Conservation (phyloP, 2,888 invertebrate species). For the Dolichopus griseipennis region DNA sequence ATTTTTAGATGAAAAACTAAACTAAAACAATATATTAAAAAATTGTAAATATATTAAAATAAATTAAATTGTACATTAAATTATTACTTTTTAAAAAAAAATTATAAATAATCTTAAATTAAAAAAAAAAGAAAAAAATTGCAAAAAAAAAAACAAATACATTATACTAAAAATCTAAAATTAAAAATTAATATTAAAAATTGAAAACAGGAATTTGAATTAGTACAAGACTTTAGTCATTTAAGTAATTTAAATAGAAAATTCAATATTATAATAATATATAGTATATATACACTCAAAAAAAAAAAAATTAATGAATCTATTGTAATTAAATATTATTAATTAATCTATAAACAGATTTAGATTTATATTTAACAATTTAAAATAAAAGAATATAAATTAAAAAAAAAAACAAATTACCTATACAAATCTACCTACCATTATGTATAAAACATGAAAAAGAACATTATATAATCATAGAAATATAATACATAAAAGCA, state of each 20-base stretch:
- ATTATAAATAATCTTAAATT: conserved; percentile 19
- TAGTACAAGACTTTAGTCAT: conserved; percentile 10
- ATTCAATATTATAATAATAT: too few relatives aligned
- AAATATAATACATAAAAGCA: too few relatives aligned
- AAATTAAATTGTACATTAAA: too few relatives aligned
- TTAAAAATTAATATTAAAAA: not conserved
- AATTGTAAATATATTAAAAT: conserved; percentile 20
- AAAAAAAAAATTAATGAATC: not conserved
- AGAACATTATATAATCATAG: too few relatives aligned
- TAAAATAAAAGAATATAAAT: not conserved
- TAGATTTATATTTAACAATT: too few relatives aligned
- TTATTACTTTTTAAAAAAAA: conserved; percentile 11
- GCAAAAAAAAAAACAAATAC: not conserved
- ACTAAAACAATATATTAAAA: conserved; percentile 19
- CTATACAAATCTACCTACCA: too few relatives aligned
- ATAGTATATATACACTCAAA: conserved; percentile 8
- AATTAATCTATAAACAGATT: not conserved
- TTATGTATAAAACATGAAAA: too few relatives aligned
- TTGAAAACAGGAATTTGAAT: conserved; percentile 10
- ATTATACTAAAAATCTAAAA: too few relatives aligned
- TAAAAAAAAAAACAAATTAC: too few relatives aligned
- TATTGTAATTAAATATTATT: not conserved
- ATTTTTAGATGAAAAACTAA: conserved; percentile 22
- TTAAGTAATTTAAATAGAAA: conserved; percentile 9
- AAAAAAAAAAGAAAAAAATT: not conserved